Base-by-base conservation (phyloP, 1,140 invertebrate species). In the Drosophila ogumai region DNA sequence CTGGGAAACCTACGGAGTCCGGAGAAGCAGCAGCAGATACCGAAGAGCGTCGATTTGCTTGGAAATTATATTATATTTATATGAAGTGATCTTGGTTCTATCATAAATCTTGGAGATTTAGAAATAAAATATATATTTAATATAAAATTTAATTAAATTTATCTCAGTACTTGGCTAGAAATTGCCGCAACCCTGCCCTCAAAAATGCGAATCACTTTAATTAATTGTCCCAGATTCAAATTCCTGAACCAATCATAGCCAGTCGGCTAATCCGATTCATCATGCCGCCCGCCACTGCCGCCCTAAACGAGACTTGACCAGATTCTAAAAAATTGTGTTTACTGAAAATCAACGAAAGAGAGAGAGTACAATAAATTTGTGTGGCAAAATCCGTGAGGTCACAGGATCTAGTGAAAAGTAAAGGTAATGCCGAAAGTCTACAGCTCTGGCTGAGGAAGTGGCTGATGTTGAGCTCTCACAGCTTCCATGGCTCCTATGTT, bases 151-250 rank as follows among this genome's bases (percentile, higher is more conserved):
- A 47, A 28, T 7, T 6, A 25, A 9, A 15, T 47, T 47, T 15
- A 28, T 9, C 46, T 25, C 8, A 47, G 7, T 28, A 25, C 13
- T 28, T 25, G 13, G 7, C 13, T n/a, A 4, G 22, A 28, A 32
- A 49, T 40, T 47, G 36, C 50, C 25, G 44, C 43, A 60, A 68
- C 78, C 78, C 63, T 88, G 81, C 52, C 60, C 86, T 72, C 43
- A 78, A 86, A 86, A 75, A 61, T 46, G 49, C 32, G 72, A 81
- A 82, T 87, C 69, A 52, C 60, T 75, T 78, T 36, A 90, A 85
- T 90, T 73, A 76, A 75, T 28, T 60, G 68, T 40, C 44, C 57
- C 65, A 69, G 67, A 71, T 78, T 71, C 25, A 6, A 38, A 69
- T 34, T 67, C 12, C 19, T 7, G 15, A 34, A 17, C 46, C 61